Base-by-base conservation (phyloP, 2,113 vertebrate genomes). In the Erythrocercus mccallii region DNA sequence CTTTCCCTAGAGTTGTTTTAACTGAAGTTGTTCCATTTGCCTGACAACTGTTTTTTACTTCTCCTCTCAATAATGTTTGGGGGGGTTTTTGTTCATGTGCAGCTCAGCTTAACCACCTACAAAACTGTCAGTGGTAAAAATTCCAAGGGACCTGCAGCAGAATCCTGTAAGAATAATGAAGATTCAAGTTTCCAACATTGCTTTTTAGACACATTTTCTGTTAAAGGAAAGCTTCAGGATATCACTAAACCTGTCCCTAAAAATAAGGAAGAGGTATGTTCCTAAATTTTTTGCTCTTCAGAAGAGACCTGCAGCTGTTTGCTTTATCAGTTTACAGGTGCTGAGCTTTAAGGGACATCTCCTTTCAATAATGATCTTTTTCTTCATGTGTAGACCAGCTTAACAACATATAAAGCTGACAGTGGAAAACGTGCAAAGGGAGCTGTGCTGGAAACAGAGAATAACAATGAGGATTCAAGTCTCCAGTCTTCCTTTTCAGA, bases 181-280 rank as follows among this genome's bases (percentile, higher is more conserved):
- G 78, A 97, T 33, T 62, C 53, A 37, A 47, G 65, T 45, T 92
- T 76, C 60, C 88, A 64, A 5, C 31, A 0, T 8, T 25, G 48
- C 44, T 53, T 93, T 95, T 93, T 66, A 42, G 96, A 96, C 38
- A 78, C 87, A 3, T 38, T 53, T 74, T 50, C 93, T 92, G 11
- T 76, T 90, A 89, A 94, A 93, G 84, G 56, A 69, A 93, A 94
- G 42, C 70, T 65, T 31, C 73, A 93, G 88, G 62, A 84, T 44
- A n/a, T 15, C 33, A 23, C 20, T 66, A 92, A 96, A 76, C 58
- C 90, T 40, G 10, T 65, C n/a, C 28, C 47, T 42, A 54, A 77
- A 92, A 96, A 16, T 53, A 86, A 70, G 74, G 87, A 83, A 20
- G 72, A 62, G 96, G 96, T 97, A 95, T n/a, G 60, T 18, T 48